Evolutionary conservation across 2,888 invertebrate genomes (phyloP).

Genomic region (Xylophagus ater): DNA sequence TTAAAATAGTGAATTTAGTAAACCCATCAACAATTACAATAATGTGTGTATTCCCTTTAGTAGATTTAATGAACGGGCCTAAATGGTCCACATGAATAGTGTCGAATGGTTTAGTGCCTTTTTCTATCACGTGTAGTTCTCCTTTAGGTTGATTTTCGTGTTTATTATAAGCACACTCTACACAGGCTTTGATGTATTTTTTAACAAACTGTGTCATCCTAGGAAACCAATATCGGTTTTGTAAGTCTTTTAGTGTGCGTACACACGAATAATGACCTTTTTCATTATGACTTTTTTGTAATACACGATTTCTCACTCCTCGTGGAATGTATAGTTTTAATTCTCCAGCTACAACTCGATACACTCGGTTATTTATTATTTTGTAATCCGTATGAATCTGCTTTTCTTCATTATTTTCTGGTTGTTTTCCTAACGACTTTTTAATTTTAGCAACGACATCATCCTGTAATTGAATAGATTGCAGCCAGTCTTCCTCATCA

Average conservation of each 20-base stretch:
- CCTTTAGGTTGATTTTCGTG: constrained; percentile 20
- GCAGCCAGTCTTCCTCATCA: constrained; percentile 20
- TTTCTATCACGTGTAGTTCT: constrained; percentile 15
- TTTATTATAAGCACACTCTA: constrained; percentile 31
- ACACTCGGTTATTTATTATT: background rate
- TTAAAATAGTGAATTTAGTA: constrained; percentile 29
- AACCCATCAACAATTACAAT: constrained; percentile 32
- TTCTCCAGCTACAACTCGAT: constrained; percentile 2
- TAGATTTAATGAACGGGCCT: constrained; percentile 32
- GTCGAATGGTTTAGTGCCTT: constrained; percentile 31
- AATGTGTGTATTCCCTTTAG: constrained; percentile 26
- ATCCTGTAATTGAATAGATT: constrained; percentile 20
- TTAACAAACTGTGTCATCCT: constrained; percentile 29
- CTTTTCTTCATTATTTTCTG: background rate
- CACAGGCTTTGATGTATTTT: constrained; percentile 26
- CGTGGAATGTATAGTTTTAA: constrained; percentile 19
- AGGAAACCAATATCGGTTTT: constrained; percentile 33
- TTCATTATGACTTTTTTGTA: constrained; percentile 17
- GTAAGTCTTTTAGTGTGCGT: constrained; percentile 22
- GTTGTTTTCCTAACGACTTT: constrained; percentile 8
- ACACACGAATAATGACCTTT: constrained; percentile 18
- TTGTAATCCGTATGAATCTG: background rate
- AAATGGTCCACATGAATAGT: constrained; percentile 37
- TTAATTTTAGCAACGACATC: constrained; percentile 16
- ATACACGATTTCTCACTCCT: constrained; percentile 17